Evolutionary conservation across 2,888 invertebrate species (phyloP), one percentile per base, ranked within the genome.

Genomic region (Cybosia mesomella): DNA sequence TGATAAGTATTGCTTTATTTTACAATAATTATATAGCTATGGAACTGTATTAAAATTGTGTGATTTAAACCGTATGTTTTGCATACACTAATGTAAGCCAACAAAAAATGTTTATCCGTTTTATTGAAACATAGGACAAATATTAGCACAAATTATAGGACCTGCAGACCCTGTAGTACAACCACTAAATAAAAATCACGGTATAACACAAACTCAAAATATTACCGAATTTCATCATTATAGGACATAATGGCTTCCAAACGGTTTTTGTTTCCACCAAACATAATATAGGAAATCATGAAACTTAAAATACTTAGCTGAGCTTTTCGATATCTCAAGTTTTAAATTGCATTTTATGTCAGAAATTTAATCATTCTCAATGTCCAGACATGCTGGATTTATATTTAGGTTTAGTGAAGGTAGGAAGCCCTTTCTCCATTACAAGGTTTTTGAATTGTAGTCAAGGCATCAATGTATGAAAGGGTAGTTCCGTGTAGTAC

Each of bases 361-460:
- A 57, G 18, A n/a, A 28, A 57, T 63, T 28, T 39, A 65, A 58
- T 34, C 21, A 53, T 34, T 53, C 49, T 59, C 54, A 59, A 60
- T n/a, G 49, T 63, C 57, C 36, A 43, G 24, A 54, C 49, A 39
- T 24, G 55, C 60, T 60, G 68, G 43, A 63, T 75, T 58, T 70
- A 74, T 76, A 49, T 75, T 64, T 67, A 54, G 24, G 55, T 49
- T 72, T 67, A 64, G 79, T 77, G 75, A 78, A 78, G 76, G 77
- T 61, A 79, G 75, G 79, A 79, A 79, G 73, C 69, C 71, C 75
- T 79, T 69, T 75, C 68, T 64, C n/a, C 21, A 32, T 49, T 61
- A n/a, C 74, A 80, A 80, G 80, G 80, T 71, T 72, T 70, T 71
- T 32, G 68, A 75, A 70, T 58, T 61, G 66, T 64, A 32, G 57